Conservation (phyloP, 2,797 vertebrate genomes). For the Intellagama lesueurii region DNA sequence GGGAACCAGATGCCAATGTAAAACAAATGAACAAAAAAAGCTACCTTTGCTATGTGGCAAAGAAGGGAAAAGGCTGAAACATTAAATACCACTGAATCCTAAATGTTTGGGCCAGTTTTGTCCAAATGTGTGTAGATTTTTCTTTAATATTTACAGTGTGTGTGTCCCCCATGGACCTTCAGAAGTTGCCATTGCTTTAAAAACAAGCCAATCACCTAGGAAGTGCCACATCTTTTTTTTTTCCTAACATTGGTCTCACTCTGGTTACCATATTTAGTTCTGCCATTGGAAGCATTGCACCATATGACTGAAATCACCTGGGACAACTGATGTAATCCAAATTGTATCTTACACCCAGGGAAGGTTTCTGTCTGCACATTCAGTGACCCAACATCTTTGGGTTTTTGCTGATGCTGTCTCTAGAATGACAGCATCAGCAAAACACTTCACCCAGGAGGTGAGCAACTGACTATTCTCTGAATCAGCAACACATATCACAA, state of each 20-base stretch:
- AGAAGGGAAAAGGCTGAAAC: slow-evolving; percentile 16
- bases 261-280: slow-evolving; percentile 42
- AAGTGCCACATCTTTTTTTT: background rate
- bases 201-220: background rate
- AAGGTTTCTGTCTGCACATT: slow-evolving; percentile 22
- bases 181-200: background rate
- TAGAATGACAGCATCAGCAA: slow-evolving; percentile 35
- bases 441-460: slow-evolving; percentile 26
- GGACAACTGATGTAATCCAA: background rate
- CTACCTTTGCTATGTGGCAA: background rate
- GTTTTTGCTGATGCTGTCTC: slow-evolving; percentile 23
- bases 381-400: background rate
- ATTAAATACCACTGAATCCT: slow-evolving; percentile 19
- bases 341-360: slow-evolving; percentile 31
- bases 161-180: too few species aligned
- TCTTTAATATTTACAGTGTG: too few species aligned
- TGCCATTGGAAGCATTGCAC: slow-evolving; percentile 1
- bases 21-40: background rate
- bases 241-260: background rate
- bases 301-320: slow-evolving; percentile 41
- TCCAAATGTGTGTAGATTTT: rapidly evolving
- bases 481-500: slow-evolving; percentile 26
- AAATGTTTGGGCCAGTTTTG: slow-evolving; percentile 6
- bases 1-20: background rate
- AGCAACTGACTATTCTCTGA: background rate